A percentile compares a stretch with the other conserved stretches of the same genome.
These are phyloP conservation scores for Remorina albescens DNA, from an alignment of 2,797 vertebrate species.

Conservation along the genomic window DNA sequence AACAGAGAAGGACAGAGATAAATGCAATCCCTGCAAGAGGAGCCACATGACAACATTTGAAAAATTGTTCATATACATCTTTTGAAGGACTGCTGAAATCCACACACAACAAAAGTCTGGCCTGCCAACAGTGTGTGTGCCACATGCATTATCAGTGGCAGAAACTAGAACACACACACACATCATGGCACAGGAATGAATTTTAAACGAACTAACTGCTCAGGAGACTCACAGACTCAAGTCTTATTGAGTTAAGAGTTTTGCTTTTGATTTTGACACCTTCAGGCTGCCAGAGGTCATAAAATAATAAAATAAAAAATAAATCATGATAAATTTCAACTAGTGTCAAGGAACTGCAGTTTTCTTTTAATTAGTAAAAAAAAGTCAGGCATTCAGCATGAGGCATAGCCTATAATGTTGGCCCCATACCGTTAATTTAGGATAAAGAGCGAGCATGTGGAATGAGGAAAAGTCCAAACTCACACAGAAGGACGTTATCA, in stretches of 20 bases:
- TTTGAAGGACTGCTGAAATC: conserved; percentile 63
- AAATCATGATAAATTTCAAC: background rate
- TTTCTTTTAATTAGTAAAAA: background rate
- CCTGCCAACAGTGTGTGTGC: background rate
- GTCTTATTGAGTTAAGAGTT: background rate
- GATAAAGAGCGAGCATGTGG: background rate
- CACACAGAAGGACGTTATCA: background rate
- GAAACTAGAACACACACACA: no score
- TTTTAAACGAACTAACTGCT: background rate
- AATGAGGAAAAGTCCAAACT: conserved; percentile 1
- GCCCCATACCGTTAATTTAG: background rate
- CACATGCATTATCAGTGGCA: conserved; percentile 24
- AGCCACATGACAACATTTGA: conserved; percentile 66
- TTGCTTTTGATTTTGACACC: background rate
- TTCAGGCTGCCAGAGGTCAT: background rate
- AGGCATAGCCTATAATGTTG: background rate
- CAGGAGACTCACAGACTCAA: background rate
- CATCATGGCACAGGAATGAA: background rate
- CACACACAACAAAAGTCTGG: conserved; percentile 38
- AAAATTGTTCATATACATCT: conserved; percentile 63
- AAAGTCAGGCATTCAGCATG: background rate
- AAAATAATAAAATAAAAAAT: background rate
- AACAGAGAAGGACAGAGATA: conserved; percentile 60
- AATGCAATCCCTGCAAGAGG: conserved; percentile 59
- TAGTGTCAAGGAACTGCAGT: no score